Evolutionary conservation across 2,797 vertebrate species (phyloP), one percentile per base, ranked within the genome.

Genomic region (Babyrousa celebensis): DNA sequence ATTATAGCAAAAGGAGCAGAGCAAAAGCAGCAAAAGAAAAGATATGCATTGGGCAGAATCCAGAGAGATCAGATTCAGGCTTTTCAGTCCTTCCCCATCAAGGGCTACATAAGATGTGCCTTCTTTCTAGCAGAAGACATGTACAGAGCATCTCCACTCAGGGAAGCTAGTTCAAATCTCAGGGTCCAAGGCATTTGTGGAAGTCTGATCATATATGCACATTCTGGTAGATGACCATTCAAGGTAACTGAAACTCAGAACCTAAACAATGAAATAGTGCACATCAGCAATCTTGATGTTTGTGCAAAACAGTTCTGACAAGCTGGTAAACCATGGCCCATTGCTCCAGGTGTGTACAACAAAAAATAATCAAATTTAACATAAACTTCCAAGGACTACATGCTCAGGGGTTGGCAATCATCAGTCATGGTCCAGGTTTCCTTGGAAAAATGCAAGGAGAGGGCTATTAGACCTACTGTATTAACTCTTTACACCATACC

Each of bases 321-420:
- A 89, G 60, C 32, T 74, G 48, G 48, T 70, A 67, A 82, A 72
- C 4, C 32, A 63, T 15, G 4, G 25, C 32, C 43, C 40, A 5
- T 83, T 68, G n/a, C n/a, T 85, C 12, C 48, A 80, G 54, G 84
- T 74, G 0, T n/a, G 25, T 43, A 89, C 3, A 72, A 78, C 18
- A 95, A 89, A 92, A 87, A 92, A 87, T 71, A 58, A 85, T 74
- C 56, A 82, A 68, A 54, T 18, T 89, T 86, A 94, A 36, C 2
- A 32, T 56, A 70, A 83, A 2, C 10, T 85, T 74, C 40, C n/a
- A 89, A 77, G 23, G 43, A 48, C 52, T 18, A 58, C 6, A 79
- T 58, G 58, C 18, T 12, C 25, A 60, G 21, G 8, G 14, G 1
- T 70, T 83, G 40, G 6, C 18, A 68, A 67, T 56, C 63, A 54